Base-by-base conservation (phyloP, 2,888 invertebrate species). In the Drosophila helvetica region DNA sequence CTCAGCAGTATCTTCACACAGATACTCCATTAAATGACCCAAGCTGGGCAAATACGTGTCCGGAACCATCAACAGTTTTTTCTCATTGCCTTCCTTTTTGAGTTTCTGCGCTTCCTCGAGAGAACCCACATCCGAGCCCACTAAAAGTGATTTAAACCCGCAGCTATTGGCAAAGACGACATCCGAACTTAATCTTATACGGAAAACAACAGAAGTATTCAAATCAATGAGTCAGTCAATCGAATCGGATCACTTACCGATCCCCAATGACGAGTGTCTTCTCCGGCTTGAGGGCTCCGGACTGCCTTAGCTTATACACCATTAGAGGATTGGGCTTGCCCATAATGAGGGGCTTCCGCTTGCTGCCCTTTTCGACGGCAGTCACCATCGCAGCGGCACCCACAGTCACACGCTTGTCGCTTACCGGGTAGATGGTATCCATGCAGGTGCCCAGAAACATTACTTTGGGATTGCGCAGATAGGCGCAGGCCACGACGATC, bases 251-350 rank as follows among this genome's bases (percentile, higher is more conserved):
- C 0, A n/a, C 85, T 73, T 65, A 86, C 85, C 80, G 78, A 33
- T 82, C 87, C 17, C 85, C 85, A 7, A 86, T 55, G 55, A 86
- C 72, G 0, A 86, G 79, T 1, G 85, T 82, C 4, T 56, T 80
- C 8, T 67, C 65, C 1, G 85, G 85, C 19, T 79, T 74, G 1
- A 85, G 54, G 0, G 33, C 8, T 0, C 77, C 80, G 1, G 45
- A 53, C 1, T 12, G 30, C 0, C 55, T 18, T 19, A 63, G 46
- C 7, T 66, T 58, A 1, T 33, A 33, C 1, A 75, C 17, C 43
- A 85, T 72, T 25, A 54, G 60, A 0, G 85, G 87, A 74, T 86
- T 82, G 0, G 85, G 85, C 27, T 86, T 86, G 48, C 85, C 85
- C 48, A 87, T 10, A 17, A 85, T 74, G 0, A 75, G 43, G 0